These are phyloP conservation scores for Rhinopomastus cyanomelas DNA, from an alignment of 2,113 vertebrate genomes.

Conservation along the genomic window DNA sequence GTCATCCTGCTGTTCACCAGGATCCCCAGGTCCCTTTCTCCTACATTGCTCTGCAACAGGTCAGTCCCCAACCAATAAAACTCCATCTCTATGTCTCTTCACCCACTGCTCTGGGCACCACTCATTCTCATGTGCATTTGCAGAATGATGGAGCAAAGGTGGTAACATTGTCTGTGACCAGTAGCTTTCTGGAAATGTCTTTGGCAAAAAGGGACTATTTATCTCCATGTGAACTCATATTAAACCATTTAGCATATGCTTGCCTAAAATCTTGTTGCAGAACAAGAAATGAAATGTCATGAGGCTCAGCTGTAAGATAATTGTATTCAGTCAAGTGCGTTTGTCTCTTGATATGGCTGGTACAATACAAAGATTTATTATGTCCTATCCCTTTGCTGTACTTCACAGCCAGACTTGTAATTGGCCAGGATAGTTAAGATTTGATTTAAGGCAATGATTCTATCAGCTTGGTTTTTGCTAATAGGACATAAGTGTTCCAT, in stretches of 20 bases:
- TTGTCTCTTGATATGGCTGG: neutral
- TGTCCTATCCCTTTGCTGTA: neutral
- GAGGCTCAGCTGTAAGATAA: constrained; percentile 34
- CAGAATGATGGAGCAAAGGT: neutral
- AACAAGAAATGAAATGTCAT: constrained; percentile 6
- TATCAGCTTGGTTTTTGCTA: neutral
- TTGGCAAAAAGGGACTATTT: neutral
- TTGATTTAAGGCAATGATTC: constrained; percentile 20
- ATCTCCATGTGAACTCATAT: neutral
- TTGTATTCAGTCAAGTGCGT: neutral
- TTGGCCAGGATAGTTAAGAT: neutral
- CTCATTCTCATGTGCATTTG: neutral
- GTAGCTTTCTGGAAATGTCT: neutral
- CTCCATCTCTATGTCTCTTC: too few relatives aligned
- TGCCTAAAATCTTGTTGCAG: constrained; percentile 16
- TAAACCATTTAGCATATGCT: neutral
- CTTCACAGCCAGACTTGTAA: neutral
- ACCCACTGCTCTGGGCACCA: too few relatives aligned
- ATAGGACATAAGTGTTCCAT: neutral
- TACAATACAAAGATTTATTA: constrained; percentile 21
- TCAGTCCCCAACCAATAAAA: too few relatives aligned
- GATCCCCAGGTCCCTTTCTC: too few relatives aligned
- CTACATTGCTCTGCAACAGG: too few relatives aligned
- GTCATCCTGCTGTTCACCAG: too few relatives aligned
- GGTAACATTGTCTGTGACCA: neutral